Evolutionary conservation across 2,888 invertebrate species (phyloP), one percentile per base, ranked within the genome.

Genomic region (Chromoteleia sp.): DNA sequence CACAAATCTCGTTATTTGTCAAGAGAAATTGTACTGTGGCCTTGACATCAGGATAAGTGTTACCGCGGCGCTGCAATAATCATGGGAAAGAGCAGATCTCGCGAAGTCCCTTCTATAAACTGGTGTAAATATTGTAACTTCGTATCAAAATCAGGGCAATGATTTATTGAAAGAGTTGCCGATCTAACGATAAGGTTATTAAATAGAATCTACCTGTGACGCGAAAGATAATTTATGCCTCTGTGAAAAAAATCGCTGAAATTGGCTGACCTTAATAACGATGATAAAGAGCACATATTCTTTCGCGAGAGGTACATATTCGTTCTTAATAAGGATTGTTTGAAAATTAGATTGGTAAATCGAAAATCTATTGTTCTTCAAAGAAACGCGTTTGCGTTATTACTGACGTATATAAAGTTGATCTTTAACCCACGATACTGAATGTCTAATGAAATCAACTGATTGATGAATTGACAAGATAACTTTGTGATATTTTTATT

Each of bases 31-130:
- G 17, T 59, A 65, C 30, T 45, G 30, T 39, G 70, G 45, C 76
- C 76, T 45, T 77, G 76, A 70, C 76, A 77, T 54, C 54, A 63
- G 68, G 2, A 5, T 10, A 63, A 61, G 54, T 73, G 54, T 61
- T 73, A 73, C 52, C 45, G 54, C 36, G 25, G 56, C 65, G 33
- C 41, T 41, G 75, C 67, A 21, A 68, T 68, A 68, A 68, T 61
- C 52, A 68, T 76, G 68, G 54, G 59, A 68, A 76, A 30, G 29
- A 56, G 17, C 15, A 15, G 17, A 61, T 59, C 39, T 50, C 39
- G 29, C 29, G 29, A 50, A 21, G 43, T 29, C 25, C 59, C 50
- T 50, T 73, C 52, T 45, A 63, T 73, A 73, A 43, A 52, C 14
- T 43, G n/a, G 39, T 73, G 30, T 30, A 71, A 25, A 71, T 36